A percentile compares a stretch with the other conserved stretches of the same genome.
These are phyloP conservation scores for Drosophila emarginata DNA, from an alignment of 2,888 invertebrate genomes.

Conservation along the genomic window DNA sequence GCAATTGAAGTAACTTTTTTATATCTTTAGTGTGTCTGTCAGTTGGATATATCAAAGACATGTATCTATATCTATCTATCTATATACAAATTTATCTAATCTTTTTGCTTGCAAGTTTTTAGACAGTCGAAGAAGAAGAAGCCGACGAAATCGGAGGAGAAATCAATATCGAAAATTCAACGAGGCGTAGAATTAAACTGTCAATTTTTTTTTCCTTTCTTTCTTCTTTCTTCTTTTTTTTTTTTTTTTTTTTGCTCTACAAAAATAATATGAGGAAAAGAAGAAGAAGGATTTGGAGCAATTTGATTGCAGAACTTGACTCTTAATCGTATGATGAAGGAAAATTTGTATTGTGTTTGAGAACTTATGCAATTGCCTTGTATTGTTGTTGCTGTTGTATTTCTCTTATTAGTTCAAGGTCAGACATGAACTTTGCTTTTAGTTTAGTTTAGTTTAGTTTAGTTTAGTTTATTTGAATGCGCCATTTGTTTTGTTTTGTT, in stretches of 20 bases:
- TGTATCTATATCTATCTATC: conserved; percentile 23
- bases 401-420: conserved; percentile 3
- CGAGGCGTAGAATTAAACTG: conserved; percentile 80
- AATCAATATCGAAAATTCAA: conserved; percentile 49
- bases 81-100: conserved; percentile 1
- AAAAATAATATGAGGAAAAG: too few species aligned
- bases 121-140: conserved; percentile 35
- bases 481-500: conserved; percentile 22
- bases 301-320: conserved; percentile 15
- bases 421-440: neutral
- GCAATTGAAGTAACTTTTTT: too few species aligned
- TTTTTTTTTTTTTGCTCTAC: neutral
- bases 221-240: neutral
- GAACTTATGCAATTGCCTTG: conserved; percentile 5
- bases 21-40: too few species aligned
- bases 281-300: conserved; percentile 68
- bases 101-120: neutral
- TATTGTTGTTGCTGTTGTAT: neutral
- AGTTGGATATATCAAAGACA: conserved; percentile 14
- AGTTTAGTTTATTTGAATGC: conserved; percentile 22
- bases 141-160: neutral
- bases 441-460: conserved; percentile 8
- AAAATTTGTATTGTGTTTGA: neutral
- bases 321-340: neutral
- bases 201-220: conserved; percentile 65